Evolutionary conservation across 2,797 vertebrate species (phyloP), one percentile per base, ranked within the genome.

Genomic region (Dendrocincla fuliginosa): DNA sequence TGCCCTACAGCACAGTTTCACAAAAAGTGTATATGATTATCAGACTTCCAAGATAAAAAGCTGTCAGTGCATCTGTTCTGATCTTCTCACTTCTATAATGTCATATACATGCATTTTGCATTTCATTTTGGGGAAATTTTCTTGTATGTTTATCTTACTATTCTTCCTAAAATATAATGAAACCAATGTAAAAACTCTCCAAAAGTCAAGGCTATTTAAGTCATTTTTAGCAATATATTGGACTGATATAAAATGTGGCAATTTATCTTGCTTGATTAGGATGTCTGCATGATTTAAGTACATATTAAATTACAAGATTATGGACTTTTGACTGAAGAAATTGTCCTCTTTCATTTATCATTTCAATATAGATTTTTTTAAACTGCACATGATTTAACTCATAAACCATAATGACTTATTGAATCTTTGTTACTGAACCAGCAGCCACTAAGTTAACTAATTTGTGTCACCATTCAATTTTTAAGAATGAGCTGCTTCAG

Each of bases 321-420:
- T 59, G 25, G 83, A 89, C 76, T 90, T 93, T 93, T 90, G 59
- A 61, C 25, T 86, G 59, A 86, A 91, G 73, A 64, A 77, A 78
- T 39, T 53, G 16, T 73, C 69, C 16, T 61, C 7, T 80, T 91
- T 91, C 11, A 86, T 75, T 93, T 90, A 33, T 90, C 39, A 55
- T 78, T 77, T 88, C 75, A 53, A 50, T 68, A 80, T 2, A 44
- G 35, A n/a, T 33, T 84, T 68, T 81, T 93, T 70, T 22, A 22
- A 88, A 61, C 44, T 73, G 7, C 78, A 33, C 6, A 7, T 78
- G n/a, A 60, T 86, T 69, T 67, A 78, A 64, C 16, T 78, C 57
- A 76, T 68, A 93, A 78, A 47, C 63, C 6, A 2, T 75, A 81
- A 73, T 69, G 84, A 61, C 25, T 86, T 69, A 52, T 8, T 71